A percentile compares a stretch with the other conserved stretches of the same genome.
Evolutionary conservation across 2,113 vertebrate genomes (phyloP).

Genomic region (Oophaga pumilio): DNA sequence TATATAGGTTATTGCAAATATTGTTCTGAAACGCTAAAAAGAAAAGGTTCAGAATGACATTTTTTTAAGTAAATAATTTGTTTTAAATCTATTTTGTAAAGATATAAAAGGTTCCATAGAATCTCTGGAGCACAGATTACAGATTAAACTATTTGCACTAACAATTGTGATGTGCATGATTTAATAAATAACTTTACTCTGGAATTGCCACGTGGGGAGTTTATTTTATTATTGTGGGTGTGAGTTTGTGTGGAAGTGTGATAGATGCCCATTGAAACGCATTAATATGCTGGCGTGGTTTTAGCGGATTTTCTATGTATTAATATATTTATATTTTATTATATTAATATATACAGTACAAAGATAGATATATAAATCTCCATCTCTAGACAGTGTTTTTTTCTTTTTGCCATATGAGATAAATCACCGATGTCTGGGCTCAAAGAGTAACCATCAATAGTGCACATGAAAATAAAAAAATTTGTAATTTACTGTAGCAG

Average conservation of each 20-base stretch:
- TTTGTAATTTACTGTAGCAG: too few relatives aligned
- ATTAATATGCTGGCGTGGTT: not conserved
- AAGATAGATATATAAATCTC: too few relatives aligned
- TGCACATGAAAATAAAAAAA: too few relatives aligned
- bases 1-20: conserved; percentile 89
- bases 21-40: conserved; percentile 84
- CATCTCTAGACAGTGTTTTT: too few relatives aligned
- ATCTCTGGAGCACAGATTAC: conserved; percentile 88
- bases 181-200: conserved; percentile 92
- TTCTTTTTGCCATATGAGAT: too few relatives aligned
- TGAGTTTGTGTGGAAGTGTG: not conserved
- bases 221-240: conserved; percentile 66
- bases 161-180: conserved; percentile 92
- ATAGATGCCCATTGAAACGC: not conserved
- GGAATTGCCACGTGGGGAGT: conserved; percentile 74
- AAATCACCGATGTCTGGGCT: too few relatives aligned
- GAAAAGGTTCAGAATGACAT: conserved; percentile 77
- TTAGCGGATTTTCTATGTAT: not conserved
- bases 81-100: conserved; percentile 95
- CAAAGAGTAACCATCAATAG: too few relatives aligned
- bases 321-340: too few relatives aligned
- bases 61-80: conserved; percentile 87
- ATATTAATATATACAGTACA: too few relatives aligned
- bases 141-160: conserved; percentile 85
- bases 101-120: conserved; percentile 83